Evolutionary conservation across 2,113 vertebrate species (phyloP).

Genomic region (Lepisosteus osseus): DNA sequence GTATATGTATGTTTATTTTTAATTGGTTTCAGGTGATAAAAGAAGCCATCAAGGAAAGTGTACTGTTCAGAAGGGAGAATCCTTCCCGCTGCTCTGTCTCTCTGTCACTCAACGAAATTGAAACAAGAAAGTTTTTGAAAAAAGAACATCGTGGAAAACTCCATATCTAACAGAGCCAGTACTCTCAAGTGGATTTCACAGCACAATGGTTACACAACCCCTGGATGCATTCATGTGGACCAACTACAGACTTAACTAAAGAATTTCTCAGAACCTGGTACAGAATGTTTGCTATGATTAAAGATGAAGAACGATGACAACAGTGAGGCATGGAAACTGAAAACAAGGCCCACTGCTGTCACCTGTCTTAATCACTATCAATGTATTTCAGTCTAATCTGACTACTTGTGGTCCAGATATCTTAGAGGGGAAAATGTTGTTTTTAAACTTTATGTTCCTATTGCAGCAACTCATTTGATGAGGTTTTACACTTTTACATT

Average conservation of each 20-base stretch:
- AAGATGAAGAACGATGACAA: too few species aligned
- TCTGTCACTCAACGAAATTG: constrained; percentile 80
- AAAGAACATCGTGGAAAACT: constrained; percentile 60
- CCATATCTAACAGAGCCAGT: constrained; percentile 25
- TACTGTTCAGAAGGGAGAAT: constrained; percentile 78
- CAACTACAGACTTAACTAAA: background rate
- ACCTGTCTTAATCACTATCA: too few species aligned
- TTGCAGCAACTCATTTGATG: too few species aligned
- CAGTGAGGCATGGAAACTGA: too few species aligned
- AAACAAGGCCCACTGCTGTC: too few species aligned
- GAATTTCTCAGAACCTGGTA: background rate
- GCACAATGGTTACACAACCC: background rate
- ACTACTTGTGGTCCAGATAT: too few species aligned
- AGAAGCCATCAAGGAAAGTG: constrained; percentile 81
- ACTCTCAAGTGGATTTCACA: background rate
- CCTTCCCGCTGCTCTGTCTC: constrained; percentile 71
- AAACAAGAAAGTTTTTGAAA: constrained; percentile 78
- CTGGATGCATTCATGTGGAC: background rate
- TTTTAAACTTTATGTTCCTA: too few species aligned
- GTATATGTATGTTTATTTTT: too few species aligned
- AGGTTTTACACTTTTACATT: too few species aligned
- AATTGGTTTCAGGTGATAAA: constrained; percentile 76
- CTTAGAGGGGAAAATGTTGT: too few species aligned
- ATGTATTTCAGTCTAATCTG: too few species aligned
- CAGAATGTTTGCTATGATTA: too few species aligned